Conservation (phyloP, 1,140 invertebrate genomes). For the Meteorus sp. region DNA sequence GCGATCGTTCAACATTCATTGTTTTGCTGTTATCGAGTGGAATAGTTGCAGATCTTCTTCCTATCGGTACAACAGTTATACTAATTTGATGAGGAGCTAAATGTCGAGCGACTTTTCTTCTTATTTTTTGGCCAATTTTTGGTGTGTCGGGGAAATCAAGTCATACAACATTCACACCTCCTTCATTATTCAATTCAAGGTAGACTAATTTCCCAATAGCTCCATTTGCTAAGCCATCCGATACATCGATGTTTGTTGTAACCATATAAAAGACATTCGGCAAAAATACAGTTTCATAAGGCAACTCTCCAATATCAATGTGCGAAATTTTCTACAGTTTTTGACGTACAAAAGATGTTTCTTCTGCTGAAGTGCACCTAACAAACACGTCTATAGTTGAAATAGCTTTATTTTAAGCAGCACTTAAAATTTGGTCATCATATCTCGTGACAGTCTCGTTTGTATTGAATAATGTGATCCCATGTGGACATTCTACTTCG, state of each 20-base stretch:
- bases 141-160: not conserved
- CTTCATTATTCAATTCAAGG: no score
- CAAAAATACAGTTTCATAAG: no score
- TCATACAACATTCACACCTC: not conserved
- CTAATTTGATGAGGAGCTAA: not conserved
- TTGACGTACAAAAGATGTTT: not conserved
- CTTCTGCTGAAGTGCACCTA: not conserved
- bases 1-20: constrained; percentile 10
- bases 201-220: not conserved
- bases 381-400: constrained; percentile 31
- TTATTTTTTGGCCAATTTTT: not conserved
- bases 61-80: constrained; percentile 1
- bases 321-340: not conserved
- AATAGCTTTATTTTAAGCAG: constrained; percentile 33
- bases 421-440: constrained; percentile 30
- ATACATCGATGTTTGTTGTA: no score
- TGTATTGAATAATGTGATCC: constrained; percentile 30
- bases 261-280: no score
- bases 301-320: constrained; percentile 10
- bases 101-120: not conserved
- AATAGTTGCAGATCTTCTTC: constrained; percentile 2
- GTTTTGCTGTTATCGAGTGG: constrained; percentile 15
- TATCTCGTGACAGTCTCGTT: constrained; percentile 25
- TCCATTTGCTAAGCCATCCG: not conserved
- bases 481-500: constrained; percentile 26